Percentiles rank a stretch among this genome's conserved stretches.
Evolutionary conservation across 1,140 invertebrate species (phyloP).

Genomic region (Musca domestica): DNA sequence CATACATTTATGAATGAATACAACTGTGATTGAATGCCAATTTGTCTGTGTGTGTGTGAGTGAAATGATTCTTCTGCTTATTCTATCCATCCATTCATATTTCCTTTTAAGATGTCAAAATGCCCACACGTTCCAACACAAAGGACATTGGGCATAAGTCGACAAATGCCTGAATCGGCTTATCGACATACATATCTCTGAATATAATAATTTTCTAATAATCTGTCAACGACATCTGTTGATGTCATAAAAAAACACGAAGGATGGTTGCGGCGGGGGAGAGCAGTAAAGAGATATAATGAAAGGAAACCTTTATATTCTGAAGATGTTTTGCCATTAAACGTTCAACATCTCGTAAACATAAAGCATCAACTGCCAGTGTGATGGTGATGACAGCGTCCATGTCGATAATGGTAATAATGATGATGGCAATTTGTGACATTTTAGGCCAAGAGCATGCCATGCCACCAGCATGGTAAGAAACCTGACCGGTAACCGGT

Average conservation of each 20-base stretch:
- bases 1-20: neutral
- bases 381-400: constrained; percentile 14
- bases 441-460: neutral
- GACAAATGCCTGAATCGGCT: neutral
- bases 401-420: constrained; percentile 9
- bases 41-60: too few species aligned
- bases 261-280: neutral
- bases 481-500: too few species aligned
- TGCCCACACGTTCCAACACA: too few species aligned
- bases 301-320: constrained; percentile 1
- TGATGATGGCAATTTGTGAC: constrained; percentile 17
- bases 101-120: too few species aligned
- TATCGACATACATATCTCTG: constrained; percentile 10
- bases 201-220: constrained; percentile 39
- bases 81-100: too few species aligned
- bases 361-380: neutral
- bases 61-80: too few species aligned
- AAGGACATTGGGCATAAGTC: neutral
- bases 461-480: too few species aligned
- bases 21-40: constrained; percentile 19
- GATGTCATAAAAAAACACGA: constrained; percentile 41
- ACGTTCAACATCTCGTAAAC: constrained; percentile 9
- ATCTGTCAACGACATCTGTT: constrained; percentile 54
- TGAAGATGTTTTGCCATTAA: constrained; percentile 4
- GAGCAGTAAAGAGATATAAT: neutral